A percentile compares a stretch with the other conserved stretches of the same genome.
These are phyloP conservation scores for Noctua pronuba DNA, from an alignment of 2,888 invertebrate species.

Conservation along the genomic window DNA sequence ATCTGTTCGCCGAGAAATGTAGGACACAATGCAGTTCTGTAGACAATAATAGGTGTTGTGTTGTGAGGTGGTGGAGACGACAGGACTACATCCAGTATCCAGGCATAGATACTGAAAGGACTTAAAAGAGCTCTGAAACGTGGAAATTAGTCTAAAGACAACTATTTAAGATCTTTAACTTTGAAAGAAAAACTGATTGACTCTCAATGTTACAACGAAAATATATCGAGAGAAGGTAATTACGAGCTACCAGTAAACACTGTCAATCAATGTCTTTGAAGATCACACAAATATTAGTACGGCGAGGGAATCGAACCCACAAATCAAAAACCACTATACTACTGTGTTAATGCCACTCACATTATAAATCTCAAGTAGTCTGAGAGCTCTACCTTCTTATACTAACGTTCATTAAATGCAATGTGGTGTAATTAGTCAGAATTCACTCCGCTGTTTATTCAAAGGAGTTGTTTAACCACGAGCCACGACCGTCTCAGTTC, in stretches of 20 bases:
- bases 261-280: background rate
- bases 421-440: conserved; percentile 40
- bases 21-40: conserved; percentile 7
- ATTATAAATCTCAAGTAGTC: background rate
- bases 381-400: conserved; percentile 4
- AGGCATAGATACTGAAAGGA: background rate
- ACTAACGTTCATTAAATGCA: conserved; percentile 34
- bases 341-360: background rate
- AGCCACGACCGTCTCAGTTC: conserved; percentile 2
- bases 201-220: background rate
- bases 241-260: background rate
- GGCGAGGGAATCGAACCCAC: background rate
- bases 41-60: conserved; percentile 3
- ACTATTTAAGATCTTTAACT: background rate
- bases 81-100: background rate
- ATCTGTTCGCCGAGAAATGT: conserved; percentile 42
- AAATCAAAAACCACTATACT: background rate
- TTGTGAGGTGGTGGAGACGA: background rate
- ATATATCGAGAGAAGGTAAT: background rate
- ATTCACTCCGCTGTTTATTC: conserved; percentile 38
- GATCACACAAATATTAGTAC: background rate
- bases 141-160: background rate
- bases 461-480: conserved; percentile 27
- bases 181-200: background rate
- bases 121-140: background rate